Conservation (phyloP, 2,113 vertebrate species). For the Heterotilapia buettikoferi region DNA sequence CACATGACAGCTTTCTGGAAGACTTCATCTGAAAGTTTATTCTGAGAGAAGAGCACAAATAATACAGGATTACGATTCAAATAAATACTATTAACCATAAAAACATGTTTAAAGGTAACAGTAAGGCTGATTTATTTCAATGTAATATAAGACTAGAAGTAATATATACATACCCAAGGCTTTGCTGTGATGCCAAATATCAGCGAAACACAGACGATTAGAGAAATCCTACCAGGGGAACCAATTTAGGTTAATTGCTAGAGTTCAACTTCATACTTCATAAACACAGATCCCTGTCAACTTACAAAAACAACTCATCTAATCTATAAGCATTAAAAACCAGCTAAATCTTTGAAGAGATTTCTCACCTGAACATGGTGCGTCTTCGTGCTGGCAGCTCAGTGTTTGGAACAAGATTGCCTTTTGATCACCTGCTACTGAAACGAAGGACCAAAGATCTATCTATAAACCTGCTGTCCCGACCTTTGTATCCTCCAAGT, state of each 20-base stretch:
- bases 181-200: conserved; percentile 50
- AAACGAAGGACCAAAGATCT: conserved; percentile 57
- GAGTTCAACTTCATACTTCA: neutral
- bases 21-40: conserved; percentile 16
- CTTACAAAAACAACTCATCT: neutral
- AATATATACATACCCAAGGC: conserved; percentile 57
- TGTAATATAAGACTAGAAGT: neutral
- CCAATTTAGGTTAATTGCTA: neutral
- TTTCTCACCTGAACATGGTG: conserved; percentile 67
- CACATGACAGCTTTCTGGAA: conserved; percentile 56
- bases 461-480: conserved; percentile 26
- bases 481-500: conserved; percentile 45
- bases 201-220: conserved; percentile 49
- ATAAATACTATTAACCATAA: neutral
- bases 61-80: neutral
- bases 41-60: conserved; percentile 40
- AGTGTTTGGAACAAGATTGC: neutral
- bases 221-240: conserved; percentile 44
- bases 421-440: neutral
- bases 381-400: neutral
- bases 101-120: neutral
- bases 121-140: neutral
- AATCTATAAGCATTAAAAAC: neutral
- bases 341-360: neutral
- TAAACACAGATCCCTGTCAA: neutral